Evolutionary conservation across 2,113 vertebrate species (phyloP), one percentile per base, ranked within the genome.

Genomic region (Colistium nudipinnis): DNA sequence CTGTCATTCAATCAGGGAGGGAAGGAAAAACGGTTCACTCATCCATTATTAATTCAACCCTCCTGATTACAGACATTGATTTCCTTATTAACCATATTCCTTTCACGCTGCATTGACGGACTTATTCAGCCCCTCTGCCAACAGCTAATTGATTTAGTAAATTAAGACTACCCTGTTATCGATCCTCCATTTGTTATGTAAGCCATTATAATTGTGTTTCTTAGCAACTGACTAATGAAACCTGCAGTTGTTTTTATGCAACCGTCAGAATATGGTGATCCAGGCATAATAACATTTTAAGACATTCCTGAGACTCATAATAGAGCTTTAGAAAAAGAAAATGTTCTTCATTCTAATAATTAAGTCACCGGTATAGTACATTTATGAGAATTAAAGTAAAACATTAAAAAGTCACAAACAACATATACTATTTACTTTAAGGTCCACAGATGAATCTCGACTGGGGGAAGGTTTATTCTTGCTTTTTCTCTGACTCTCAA

Each of bases 21-120:
- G 30, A 65, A 78, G 64, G 19, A 25, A 53, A 84, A 68, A 57
- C 61, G 56, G 69, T 65, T 60, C 36, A 69, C 51, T 41, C 36
- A 24, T 53, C 63, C 70, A 84, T 86, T 80, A 69, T 89, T 81
- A 78, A 87, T 87, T 87, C 65, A 86, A 19, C n/a, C 35, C 72
- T 38, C n/a, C 62, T 74, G 74, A 83, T 87, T 76, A 77, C 63
- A 75, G 49, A 33, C 70, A 82, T 74, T 75, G 51, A 88, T 87
- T 80, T 81, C 35, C 45, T 59, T 59, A 59, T 78, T 62, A 76
- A 79, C 44, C 62, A 55, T 51, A 61, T 72, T 78, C 66, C 38
- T 56, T 72, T 83, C 80, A 47, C 70, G 55, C 53, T 39, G 43
- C 51, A 69, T 53, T 66, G 77, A 67, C 35, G 2, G 30, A 82